Evolutionary conservation across 1,140 invertebrate genomes (phyloP), one percentile per base, ranked within the genome.

Genomic region (Aleiodes sp.): DNA sequence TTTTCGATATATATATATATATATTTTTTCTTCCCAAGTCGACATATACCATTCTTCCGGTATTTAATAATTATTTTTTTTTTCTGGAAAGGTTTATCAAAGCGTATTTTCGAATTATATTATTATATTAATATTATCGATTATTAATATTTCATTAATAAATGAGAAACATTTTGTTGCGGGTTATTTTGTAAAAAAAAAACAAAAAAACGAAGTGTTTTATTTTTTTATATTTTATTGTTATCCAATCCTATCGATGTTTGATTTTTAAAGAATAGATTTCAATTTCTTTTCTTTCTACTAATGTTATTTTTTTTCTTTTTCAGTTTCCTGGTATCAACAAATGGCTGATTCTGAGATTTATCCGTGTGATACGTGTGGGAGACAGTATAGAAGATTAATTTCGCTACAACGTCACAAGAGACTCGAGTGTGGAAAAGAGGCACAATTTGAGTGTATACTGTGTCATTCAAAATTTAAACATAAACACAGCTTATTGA

Each of bases 391-490:
- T 64, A 73, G 78, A 59, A 77, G 84, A 60, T 61, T 77, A 0
- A 79, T 83, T n/a, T 81, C 81, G n/a, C 61, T 85, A 24, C 81
- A 80, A 14, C 81, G 84, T 0, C 84, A 85, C 70, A 79, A 84
- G 70, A 78, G 74, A 41, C 75, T 84, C 24, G 84, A 86, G 64
- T 86, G 83, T 65, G 82, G 83, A n/a, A 82, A 85, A 65, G 80
- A 80, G 14, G 84, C 84, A 0, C 78, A 84, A 59, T 84, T 81
- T 67, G 78, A 79, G 33, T 86, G 84, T 43, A 75, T 79, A n/a
- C 71, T 83, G 0, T 86, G 83, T 70, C 77, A 81, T 21, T 71
- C 78, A 8, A 77, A 76, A 59, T 85, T 86, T 73, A 85, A 84
- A 57, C 82, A 86, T 75, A 85, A 83, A 24, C 83, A 85, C 71